Evolutionary conservation across 2,797 vertebrate species (phyloP).

Genomic region (Harpagifer antarcticus): DNA sequence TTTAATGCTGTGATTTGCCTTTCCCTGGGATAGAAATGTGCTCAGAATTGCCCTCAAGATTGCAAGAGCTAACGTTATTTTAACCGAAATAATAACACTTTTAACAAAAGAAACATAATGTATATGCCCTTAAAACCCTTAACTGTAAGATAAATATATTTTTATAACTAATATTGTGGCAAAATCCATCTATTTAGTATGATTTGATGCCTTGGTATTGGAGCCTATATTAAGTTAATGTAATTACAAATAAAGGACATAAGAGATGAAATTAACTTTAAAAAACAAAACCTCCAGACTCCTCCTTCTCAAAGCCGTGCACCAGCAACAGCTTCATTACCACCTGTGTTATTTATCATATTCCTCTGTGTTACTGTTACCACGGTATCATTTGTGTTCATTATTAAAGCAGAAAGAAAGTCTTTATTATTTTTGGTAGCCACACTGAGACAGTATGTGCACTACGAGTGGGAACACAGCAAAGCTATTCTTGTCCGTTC

Average conservation of each 20-base stretch:
- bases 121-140: constrained; percentile 80
- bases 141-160: constrained; percentile 88
- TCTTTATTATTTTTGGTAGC: constrained; percentile 34
- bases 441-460: constrained; percentile 66
- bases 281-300: constrained; percentile 43
- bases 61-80: constrained; percentile 69
- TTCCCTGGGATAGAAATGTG: constrained; percentile 59
- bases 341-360: constrained; percentile 43
- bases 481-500: constrained; percentile 57
- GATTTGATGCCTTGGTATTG: constrained; percentile 74
- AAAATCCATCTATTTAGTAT: constrained; percentile 76
- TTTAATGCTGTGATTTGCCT: constrained; percentile 68
- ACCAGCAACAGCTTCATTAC: constrained; percentile 72
- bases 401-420: constrained; percentile 33
- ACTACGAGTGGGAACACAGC: constrained; percentile 63
- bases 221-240: constrained; percentile 48
- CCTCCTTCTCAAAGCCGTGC: constrained; percentile 51
- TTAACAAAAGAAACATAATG: constrained; percentile 70
- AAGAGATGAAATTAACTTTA: constrained; percentile 27
- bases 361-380: constrained; percentile 34
- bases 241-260: constrained; percentile 44
- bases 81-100: constrained; percentile 69
- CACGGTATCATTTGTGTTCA: constrained; percentile 21
- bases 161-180: constrained; percentile 86
- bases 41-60: constrained; percentile 60